Conservation (phyloP, 2,113 vertebrate genomes). For the Heptranchias perlo region DNA sequence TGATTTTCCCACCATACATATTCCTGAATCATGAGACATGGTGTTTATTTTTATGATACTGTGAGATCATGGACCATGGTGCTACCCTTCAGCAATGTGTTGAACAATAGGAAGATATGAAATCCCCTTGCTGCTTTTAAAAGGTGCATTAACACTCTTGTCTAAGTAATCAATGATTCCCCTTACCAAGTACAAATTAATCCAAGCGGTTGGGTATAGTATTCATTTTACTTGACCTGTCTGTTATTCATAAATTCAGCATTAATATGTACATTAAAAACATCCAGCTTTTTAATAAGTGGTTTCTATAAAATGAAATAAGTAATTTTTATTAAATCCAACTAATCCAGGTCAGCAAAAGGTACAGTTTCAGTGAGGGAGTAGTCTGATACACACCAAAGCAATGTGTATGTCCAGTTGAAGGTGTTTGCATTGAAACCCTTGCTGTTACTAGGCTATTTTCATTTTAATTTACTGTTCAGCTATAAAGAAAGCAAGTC, state of each 20-base stretch:
- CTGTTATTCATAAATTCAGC: background rate
- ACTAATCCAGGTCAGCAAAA: background rate
- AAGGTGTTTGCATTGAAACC: background rate
- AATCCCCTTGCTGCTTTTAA: background rate
- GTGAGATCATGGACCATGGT: background rate
- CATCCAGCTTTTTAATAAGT: conserved; percentile 3
- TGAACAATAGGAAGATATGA: background rate
- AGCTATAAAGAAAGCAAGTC: background rate
- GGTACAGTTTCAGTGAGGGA: background rate
- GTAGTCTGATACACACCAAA: background rate
- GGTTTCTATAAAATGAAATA: background rate
- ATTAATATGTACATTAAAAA: background rate
- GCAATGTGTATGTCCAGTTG: background rate
- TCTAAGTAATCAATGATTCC: background rate
- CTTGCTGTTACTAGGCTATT: background rate
- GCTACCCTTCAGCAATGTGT: background rate
- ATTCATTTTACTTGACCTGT: conserved; percentile 24
- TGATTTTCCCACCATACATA: background rate
- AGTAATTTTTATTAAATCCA: background rate
- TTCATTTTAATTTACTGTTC: background rate
- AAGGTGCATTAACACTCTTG: background rate
- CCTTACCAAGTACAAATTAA: background rate
- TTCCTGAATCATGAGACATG: background rate
- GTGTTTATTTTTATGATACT: background rate
- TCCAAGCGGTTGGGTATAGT: background rate